These are phyloP conservation scores for Liasis olivaceus DNA, from an alignment of 2,797 vertebrate genomes.

Conservation along the genomic window DNA sequence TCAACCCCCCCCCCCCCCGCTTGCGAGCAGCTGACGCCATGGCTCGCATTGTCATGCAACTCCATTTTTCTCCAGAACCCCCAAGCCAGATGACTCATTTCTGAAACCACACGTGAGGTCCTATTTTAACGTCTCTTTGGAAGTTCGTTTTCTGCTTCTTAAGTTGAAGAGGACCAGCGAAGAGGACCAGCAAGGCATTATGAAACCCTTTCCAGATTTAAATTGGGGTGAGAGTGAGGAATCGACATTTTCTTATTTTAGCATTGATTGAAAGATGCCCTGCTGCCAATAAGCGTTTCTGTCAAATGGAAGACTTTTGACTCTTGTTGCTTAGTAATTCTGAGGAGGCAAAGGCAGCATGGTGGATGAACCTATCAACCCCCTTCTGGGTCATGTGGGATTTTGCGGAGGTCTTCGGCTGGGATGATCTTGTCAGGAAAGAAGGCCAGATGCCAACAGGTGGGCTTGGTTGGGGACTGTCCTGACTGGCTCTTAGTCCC, in stretches of 20 bases:
- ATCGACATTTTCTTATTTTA: conserved; percentile 51
- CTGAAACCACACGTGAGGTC: conserved; percentile 12
- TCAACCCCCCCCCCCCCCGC: not conserved
- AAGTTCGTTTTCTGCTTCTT: not conserved
- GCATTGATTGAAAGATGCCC: conserved; percentile 53
- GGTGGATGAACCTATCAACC: accelerated
- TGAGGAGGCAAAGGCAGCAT: not conserved
- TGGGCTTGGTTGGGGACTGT: not conserved
- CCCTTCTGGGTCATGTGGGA: not conserved
- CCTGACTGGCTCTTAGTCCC: not conserved
- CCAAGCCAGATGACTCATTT: conserved; percentile 7
- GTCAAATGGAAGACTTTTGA: conserved; percentile 11
- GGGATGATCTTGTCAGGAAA: not conserved
- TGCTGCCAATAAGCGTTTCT: not conserved
- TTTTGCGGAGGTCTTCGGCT: conserved; percentile 25
- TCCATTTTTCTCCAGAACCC: not conserved
- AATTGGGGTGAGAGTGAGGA: not conserved
- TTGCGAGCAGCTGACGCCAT: not conserved
- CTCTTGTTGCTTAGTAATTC: conserved; percentile 27
- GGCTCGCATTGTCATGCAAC: not conserved
- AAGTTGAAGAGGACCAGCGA: conserved; percentile 30
- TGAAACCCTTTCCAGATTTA: conserved; percentile 43
- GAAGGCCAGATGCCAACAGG: no score
- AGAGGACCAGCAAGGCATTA: conserved; percentile 38
- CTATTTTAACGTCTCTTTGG: conserved; percentile 21